Evolutionary conservation across 2,888 invertebrate species (phyloP).

Genomic region (Odiellus spinosus): DNA sequence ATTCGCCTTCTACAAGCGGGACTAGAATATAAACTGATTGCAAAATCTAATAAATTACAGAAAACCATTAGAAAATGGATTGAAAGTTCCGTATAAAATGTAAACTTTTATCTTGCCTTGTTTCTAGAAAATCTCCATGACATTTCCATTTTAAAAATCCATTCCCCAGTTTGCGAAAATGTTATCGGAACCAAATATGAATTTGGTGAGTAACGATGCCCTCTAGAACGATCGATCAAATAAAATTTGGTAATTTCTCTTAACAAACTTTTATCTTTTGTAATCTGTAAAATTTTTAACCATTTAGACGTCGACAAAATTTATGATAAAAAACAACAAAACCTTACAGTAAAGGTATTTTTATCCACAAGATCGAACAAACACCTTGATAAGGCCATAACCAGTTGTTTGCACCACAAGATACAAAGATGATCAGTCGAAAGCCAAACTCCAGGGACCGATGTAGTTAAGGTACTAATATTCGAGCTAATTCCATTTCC

Average conservation of each 20-base stretch:
- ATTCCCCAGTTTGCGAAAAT: conserved; percentile 6
- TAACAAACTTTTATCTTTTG: conserved; percentile 11
- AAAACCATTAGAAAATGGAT: background rate
- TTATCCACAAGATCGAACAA: conserved; percentile 62
- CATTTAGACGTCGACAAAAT: too few species aligned
- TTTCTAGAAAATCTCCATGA: conserved; percentile 12
- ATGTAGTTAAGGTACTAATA: conserved; percentile 35
- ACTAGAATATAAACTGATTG: conserved; percentile 14
- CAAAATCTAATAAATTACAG: conserved; percentile 10
- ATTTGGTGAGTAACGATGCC: too few species aligned
- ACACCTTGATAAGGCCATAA: conserved; percentile 56
- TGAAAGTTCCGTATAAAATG: too few species aligned
- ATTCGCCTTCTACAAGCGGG: conserved; percentile 13
- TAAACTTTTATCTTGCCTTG: conserved; percentile 12
- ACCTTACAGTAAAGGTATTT: conserved; percentile 23
- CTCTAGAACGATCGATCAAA: too few species aligned
- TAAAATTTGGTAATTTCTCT: background rate
- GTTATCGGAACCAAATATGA: too few species aligned
- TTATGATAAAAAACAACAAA: too few species aligned
- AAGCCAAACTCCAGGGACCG: conserved; percentile 68
- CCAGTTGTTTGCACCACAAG: conserved; percentile 73
- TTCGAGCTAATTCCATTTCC: too few species aligned
- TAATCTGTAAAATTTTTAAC: conserved; percentile 4
- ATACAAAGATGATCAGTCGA: conserved; percentile 79
- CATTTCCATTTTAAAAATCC: conserved; percentile 14